These are phyloP conservation scores for Hydrolagus colliei DNA, from an alignment of 2,797 vertebrate genomes.

Conservation along the genomic window DNA sequence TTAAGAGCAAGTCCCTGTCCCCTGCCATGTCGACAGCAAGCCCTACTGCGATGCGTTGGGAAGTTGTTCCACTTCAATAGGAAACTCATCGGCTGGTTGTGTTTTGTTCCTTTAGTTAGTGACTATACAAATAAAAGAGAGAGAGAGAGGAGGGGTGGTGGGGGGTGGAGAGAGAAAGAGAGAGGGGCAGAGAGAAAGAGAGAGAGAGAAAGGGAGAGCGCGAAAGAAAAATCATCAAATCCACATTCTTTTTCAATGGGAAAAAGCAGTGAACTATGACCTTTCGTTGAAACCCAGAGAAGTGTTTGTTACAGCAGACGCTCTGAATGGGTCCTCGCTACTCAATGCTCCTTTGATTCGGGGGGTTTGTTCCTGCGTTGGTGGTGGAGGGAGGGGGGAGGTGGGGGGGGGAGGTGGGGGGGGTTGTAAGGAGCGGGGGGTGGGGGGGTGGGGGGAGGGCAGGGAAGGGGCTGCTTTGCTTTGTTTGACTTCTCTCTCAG, in stretches of 20 bases:
- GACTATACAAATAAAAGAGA: slow-evolving; percentile 23
- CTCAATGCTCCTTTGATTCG: slow-evolving; percentile 27
- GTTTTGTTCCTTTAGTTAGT: slow-evolving; percentile 28
- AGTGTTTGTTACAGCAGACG: slow-evolving; percentile 22
- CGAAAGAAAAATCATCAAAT: slow-evolving; percentile 39
- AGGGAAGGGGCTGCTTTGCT: neutral
- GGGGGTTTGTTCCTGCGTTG: slow-evolving; percentile 4
- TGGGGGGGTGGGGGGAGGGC: too few species aligned
- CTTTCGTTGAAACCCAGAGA: slow-evolving; percentile 27
- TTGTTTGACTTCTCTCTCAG: slow-evolving; percentile 13
- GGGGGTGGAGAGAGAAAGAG: neutral
- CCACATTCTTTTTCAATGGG: slow-evolving; percentile 31
- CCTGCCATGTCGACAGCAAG: neutral
- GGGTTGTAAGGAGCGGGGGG: too few species aligned
- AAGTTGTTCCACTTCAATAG: slow-evolving; percentile 27
- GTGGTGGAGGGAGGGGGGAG: neutral
- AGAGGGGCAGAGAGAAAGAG: slow-evolving; percentile 30
- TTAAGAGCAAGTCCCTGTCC: neutral
- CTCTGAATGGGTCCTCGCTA: slow-evolving; percentile 24
- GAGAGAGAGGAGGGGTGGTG: neutral
- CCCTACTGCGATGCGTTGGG: slow-evolving; percentile 4
- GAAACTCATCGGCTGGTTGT: slow-evolving; percentile 29
- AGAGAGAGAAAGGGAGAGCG: slow-evolving; percentile 50
- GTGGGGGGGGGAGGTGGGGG: too few species aligned
- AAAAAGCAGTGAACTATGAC: slow-evolving; percentile 27